Base-by-base conservation (phyloP, 2,797 vertebrate species). In the Rhinogobio ventralis region DNA sequence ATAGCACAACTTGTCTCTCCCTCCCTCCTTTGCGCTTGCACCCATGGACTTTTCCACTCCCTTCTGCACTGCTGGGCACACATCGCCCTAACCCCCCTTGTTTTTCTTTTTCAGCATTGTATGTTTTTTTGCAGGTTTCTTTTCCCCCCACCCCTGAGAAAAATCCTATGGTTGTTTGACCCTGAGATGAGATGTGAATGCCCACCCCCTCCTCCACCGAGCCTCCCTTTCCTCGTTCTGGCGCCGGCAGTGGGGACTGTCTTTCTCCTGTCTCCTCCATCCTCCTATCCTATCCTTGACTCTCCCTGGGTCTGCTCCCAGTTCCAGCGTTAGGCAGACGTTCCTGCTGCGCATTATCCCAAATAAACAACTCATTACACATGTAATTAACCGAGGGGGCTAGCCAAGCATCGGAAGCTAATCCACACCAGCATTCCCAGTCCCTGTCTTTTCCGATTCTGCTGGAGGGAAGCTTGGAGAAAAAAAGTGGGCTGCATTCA, bases 281-380 rank as follows among this genome's bases (percentile, higher is more conserved):
- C 85, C 90, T 90, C 82, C 89, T 86, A 60, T 89, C 89, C 92
- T 93, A 92, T 90, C 93, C 92, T 89, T 91, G 90, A 92, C 92
- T 94, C 83, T 86, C 77, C 45, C 71, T 85, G 88, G 91, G 82
- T 92, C 89, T 86, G 89, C 91, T 92, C 84, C 91, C 91, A 90
- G 91, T 89, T 94, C 90, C 84, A 86, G 92, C 85, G 49, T 53
- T 75, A 49, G 68, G 76, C 81, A 81, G 83, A 79, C 89, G 88
- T 86, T 88, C 93, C 93, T 93, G 93, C 93, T 93, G 93, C 90
- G 93, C 92, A 93, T 94, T 95, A 94, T 94, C 91, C 93, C 92
- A 94, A 95, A 96, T 94, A 96, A 95, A 96, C 94, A 95, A 94
- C 93, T 95, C 92, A 96, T 95, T 96, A 96, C 94, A 94, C 89